Evolutionary conservation across 2,888 invertebrate genomes (phyloP).

Genomic region (Ptychoptera albimana): DNA sequence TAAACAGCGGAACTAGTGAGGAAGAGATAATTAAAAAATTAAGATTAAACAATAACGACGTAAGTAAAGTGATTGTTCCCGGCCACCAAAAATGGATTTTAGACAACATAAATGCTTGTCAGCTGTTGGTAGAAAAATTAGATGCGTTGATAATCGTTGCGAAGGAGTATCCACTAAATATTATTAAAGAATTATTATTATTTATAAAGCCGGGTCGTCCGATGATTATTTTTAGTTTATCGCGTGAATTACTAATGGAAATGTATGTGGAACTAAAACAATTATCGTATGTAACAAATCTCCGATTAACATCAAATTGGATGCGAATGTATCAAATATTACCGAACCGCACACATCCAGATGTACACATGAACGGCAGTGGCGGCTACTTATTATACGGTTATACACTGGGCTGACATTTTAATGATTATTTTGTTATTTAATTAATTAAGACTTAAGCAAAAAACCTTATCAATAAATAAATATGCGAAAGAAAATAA

Average conservation of each 20-base stretch:
- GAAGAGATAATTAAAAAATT: conserved; percentile 5
- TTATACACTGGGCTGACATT: conserved; percentile 26
- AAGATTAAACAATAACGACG: conserved; percentile 10
- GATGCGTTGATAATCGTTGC: conserved; percentile 64
- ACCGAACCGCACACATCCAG: conserved; percentile 85
- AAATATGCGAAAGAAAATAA: too few species aligned
- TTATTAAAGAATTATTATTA: conserved; percentile 56
- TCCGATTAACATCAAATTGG: conserved; percentile 75
- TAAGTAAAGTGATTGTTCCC: not conserved
- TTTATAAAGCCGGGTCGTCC: conserved; percentile 69
- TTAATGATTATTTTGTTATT: not conserved
- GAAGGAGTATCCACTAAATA: conserved; percentile 72
- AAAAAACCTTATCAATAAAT: too few species aligned
- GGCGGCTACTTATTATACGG: conserved; percentile 80
- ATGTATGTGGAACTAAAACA: conserved; percentile 65
- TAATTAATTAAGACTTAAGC: not conserved
- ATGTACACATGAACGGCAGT: conserved; percentile 74
- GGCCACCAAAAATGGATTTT: conserved; percentile 47
- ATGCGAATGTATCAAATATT: conserved; percentile 80
- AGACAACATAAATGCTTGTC: conserved; percentile 49
- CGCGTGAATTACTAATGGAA: conserved; percentile 71
- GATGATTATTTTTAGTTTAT: conserved; percentile 67
- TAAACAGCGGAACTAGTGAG: conserved; percentile 11
- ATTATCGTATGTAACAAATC: conserved; percentile 49
- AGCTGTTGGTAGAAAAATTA: conserved; percentile 43